Evolutionary conservation across 2,113 vertebrate genomes (phyloP), one percentile per base, ranked within the genome.

Genomic region (Choloepus hoffmanni): DNA sequence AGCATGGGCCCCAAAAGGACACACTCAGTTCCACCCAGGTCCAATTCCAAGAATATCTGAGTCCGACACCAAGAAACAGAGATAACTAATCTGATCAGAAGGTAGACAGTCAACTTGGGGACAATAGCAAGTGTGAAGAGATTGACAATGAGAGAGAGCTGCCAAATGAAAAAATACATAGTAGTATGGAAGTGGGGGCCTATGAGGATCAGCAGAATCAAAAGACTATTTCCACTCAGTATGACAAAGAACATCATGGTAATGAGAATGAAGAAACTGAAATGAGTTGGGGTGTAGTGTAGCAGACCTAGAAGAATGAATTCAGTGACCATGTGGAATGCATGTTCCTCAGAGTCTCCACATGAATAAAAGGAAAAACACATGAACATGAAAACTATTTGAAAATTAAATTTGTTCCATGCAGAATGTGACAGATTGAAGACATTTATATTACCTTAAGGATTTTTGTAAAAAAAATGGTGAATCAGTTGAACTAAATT

Each of bases 291-390:
- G 3, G 11, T 70, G 36, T 78, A 62, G 13, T 90, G 81, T 24
- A 94, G 50, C 50, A 94, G 53, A 10, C 81, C 50, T n/a, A n/a
- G n/a, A n/a, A n/a, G n/a, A n/a, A n/a, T 24, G n/a, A 94, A 85
- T 50, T 70, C 79, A 5, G n/a, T 85, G 40, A 77, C 3, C 1
- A 16, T 77, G 23, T 68, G 7, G 50, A 19, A 53, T n/a, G 7
- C 15, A 33, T 28, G 36, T 67, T 40, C 8, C 26, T 48, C 15
- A 21, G 2, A 24, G 53, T 50, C 30, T 21, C 1, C 26, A 13
- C 16, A 43, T 8, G 13, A 1, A 16, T 55, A 7, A 88, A 14
- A 14, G 43, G 1, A 53, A 63, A 58, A 26, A 0, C 11, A 85
- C 14, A 15, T 21, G 28, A 28, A 15, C 65, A 10, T 50, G 48